Percentiles rank a stretch among this genome's conserved stretches.
Conservation (phyloP, 1,140 invertebrate genomes). For the Dryas iulia region DNA sequence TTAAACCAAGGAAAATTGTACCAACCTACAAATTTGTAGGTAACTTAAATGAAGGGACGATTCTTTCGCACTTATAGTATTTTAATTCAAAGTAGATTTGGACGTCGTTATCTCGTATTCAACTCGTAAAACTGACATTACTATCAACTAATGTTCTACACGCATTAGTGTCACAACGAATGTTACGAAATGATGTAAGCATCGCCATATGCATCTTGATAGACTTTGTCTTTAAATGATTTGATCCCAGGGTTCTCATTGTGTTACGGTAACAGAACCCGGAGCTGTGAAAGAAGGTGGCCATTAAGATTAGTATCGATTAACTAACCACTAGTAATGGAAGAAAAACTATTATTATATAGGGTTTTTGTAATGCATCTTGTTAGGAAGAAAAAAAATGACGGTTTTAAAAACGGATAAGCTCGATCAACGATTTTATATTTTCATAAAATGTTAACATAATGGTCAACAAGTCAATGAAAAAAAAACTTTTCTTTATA, state of each 20-base stretch:
- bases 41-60: background rate
- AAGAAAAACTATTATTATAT: too few species aligned
- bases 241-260: background rate
- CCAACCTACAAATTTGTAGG: background rate
- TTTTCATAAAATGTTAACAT: too few species aligned
- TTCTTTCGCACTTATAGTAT: slow-evolving; percentile 6
- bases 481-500: too few species aligned
- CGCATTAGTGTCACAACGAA: slow-evolving; percentile 68
- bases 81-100: slow-evolving; percentile 37
- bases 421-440: too few species aligned
- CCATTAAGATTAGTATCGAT: too few species aligned
- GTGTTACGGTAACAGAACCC: background rate
- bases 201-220: slow-evolving; percentile 49
- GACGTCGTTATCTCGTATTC: slow-evolving; percentile 52
- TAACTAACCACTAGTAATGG: too few species aligned
- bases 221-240: slow-evolving; percentile 19
- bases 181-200: slow-evolving; percentile 60
- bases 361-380: too few species aligned
- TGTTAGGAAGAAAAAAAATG: too few species aligned
- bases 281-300: too few species aligned
- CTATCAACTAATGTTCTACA: slow-evolving; percentile 63
- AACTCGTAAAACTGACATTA: slow-evolving; percentile 68
- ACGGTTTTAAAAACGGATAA: too few species aligned
- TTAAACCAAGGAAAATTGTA: too few species aligned
- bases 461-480: too few species aligned